Base-by-base conservation (phyloP, 2,797 vertebrate genomes). In the Pelobates cultripes region DNA sequence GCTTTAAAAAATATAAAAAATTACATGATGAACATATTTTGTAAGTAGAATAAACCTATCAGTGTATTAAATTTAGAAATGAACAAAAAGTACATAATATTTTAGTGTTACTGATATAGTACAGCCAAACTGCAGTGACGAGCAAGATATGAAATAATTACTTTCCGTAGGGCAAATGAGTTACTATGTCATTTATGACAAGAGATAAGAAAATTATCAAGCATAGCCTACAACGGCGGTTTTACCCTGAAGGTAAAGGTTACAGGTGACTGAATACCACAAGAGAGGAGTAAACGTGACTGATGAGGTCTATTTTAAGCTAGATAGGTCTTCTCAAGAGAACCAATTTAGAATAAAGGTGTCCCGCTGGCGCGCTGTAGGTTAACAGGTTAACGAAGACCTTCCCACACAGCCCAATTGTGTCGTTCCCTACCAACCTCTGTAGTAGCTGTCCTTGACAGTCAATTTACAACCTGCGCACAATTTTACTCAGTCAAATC, bases 301-400 rank as follows among this genome's bases (percentile, higher is more conserved):
- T 64, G 79, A 77, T 82, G 68, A 72, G 57, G 40, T 66, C 70
- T 82, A 77, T 77, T 82, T 76, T 72, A 68, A 72, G 68, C 4
- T 43, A 28, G 28, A 17, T 15, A 41, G 13, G 28, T n/a, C 73
- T 40, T 81, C 79, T 81, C 73, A 63, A 72, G 67, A 77, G 74
- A 82, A 40, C 57, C 45, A 72, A 71, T 77, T 77, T 71, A 82
- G 43, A 77, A 64, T 40, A 77, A 72, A 51, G 45, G 4, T 61
- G 55, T 77, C 67, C 28, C 44, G 6, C 69, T 53, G 12, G 13
- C 55, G 41, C 60, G 73, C 70, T 66, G 70, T 81, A 76, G 66
- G 51, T 43, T 69, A 80, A 76, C 68, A 70, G 15, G 68, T 70
- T 45, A 45, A n/a, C 55, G 45, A 61, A 75, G 66, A 51, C 67